Evolutionary conservation across 2,888 invertebrate species (phyloP).

Genomic region (Heliconius cydno): DNA sequence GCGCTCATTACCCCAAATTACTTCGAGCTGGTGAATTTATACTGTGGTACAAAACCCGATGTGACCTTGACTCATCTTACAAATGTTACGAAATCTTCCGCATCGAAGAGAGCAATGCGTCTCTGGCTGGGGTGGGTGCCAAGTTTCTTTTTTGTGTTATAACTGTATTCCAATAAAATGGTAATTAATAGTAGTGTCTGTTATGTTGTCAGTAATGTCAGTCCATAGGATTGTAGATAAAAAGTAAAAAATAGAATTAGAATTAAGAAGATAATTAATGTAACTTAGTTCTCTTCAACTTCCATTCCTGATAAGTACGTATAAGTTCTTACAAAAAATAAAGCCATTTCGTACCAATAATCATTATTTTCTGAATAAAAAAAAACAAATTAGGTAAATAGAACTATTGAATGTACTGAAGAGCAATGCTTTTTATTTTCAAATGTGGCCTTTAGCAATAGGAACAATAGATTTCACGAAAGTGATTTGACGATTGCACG

Average conservation of each 20-base stretch:
- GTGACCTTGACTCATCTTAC: slow-evolving; percentile 18
- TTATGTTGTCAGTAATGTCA: not conserved
- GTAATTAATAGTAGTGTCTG: no score
- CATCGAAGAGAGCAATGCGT: slow-evolving; percentile 21
- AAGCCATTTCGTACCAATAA: not conserved
- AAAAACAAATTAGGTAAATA: not conserved
- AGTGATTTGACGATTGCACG: slow-evolving; percentile 27
- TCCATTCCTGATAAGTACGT: not conserved
- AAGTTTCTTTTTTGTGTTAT: not conserved
- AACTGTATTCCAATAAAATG: not conserved
- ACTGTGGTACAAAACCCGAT: not conserved
- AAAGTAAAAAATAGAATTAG: not conserved
- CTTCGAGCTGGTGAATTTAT: slow-evolving; percentile 4
- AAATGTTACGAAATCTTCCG: slow-evolving; percentile 29
- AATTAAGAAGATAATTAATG: not conserved
- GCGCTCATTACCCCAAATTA: slow-evolving; percentile 14
- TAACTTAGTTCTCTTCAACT: not conserved
- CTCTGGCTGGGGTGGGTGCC: slow-evolving; percentile 4
- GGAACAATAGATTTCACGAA: slow-evolving; percentile 12
- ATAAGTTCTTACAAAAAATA: not conserved
- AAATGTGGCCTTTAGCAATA: slow-evolving; percentile 17
- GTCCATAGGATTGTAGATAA: accelerated
- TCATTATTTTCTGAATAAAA: not conserved
- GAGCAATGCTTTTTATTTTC: slow-evolving; percentile 1
- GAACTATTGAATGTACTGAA: not conserved